Evolutionary conservation across 2,113 vertebrate species (phyloP), one percentile per base, ranked within the genome.

Genomic region (Ameiurus melas): DNA sequence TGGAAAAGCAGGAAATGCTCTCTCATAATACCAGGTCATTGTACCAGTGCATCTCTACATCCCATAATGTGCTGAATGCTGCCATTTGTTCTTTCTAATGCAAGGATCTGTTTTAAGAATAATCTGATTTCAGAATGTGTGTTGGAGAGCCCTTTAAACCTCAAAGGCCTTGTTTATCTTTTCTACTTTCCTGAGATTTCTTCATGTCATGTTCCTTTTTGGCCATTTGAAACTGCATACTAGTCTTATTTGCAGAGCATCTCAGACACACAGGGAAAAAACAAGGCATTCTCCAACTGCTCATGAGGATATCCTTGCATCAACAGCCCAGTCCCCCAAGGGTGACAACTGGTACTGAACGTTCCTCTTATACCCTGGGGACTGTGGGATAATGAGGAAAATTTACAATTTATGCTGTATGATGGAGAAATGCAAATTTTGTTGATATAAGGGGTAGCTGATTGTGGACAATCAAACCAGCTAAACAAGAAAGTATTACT

Each of bases 311-410:
- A 78, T 78, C 87, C 87, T 79, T 39, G 53, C 64, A 84, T 85
- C 22, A 88, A 80, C 83, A 88, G 73, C 33, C 10, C 30, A 66
- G 5, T 85, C 22, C 83, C 86, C 75, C 60, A 57, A 68, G 87
- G 83, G 83, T 85, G 87, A 88, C 73, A 85, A 85, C 87, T 80
- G 36, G 83, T 84, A 88, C 47, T 70, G 55, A 70, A 70, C 58
- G 22, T 58, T 70, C 80, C 60, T 57, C 14, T 9, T 79, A 22
- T 58, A 58, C 25, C 62, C 60, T 36, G 25, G 13, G 22, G 73
- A 80, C 83, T 30, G 33, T 58, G 47, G 1, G 57, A 51, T 88
- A 88, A 80, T 85, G 47, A 68, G 60, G 33, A 85, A 88, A 79
- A 55, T 16, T 55, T 73, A 51, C 27, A 84, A 16, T n/a, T 30